Evolutionary conservation across 2,797 vertebrate species (phyloP), one percentile per base, ranked within the genome.

Genomic region (Cyclopterus lumpus): DNA sequence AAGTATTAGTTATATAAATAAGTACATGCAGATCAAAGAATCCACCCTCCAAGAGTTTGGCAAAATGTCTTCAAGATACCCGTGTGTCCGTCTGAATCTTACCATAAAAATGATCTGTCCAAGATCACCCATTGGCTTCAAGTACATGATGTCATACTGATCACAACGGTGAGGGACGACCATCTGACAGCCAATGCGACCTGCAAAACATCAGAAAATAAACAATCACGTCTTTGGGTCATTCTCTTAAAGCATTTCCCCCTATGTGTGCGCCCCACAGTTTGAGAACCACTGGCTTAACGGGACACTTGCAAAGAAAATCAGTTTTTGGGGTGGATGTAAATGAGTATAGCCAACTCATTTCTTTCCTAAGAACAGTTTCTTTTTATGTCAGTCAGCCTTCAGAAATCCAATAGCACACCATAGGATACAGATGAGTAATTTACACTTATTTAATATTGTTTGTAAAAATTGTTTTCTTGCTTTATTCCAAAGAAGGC

Each of bases 31-130:
- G 15, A 38, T 44, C 36, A 8, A 32, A 46, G 5, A 62, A 9
- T 38, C 8, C n/a, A 54, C 3, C 34, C 65, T 70, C 3, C 12
- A 30, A 34, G 8, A 32, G 0, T 15, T 22, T 38, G 48, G 10
- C 2, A n/a, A 42, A 10, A 49, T 60, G 57, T 51, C 24, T 34
- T 28, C 2, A 68, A 26, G 2, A 18, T 16, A 18, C 10, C 14
- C 0, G 18, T 42, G 15, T 67, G 14, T 60, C 16, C 44, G n/a
- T 28, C 3, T 15, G 10, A 2, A 59, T 42, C 73, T 94, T 92
- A 99, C 98, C 94, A 97, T 67, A 80, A 99, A 99, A 73, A 96
- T 75, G 63, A 99, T 92, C 86, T 99, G 98, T 26, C 98, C 98
- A 40, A 99, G 95, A 90, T 99, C 98, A 0, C 97, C 98, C 98